Base-by-base conservation (phyloP, 2,888 invertebrate genomes). In the Charanyca ferruginea region DNA sequence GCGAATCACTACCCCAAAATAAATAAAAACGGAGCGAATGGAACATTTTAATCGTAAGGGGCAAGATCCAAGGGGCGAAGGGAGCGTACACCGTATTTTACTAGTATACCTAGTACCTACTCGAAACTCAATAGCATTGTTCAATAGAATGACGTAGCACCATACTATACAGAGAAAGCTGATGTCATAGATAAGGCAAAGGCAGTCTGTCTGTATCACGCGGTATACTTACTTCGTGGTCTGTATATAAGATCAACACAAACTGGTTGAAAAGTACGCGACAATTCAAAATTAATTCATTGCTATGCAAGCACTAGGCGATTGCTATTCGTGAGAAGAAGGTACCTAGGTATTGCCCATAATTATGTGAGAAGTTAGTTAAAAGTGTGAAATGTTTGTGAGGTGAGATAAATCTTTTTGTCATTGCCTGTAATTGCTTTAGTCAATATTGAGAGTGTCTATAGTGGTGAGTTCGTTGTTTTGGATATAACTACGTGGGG, bases 101-200 rank as follows among this genome's bases (percentile, higher is more conserved):
- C 32, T 52, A 61, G 52, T 49, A 25, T 48, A n/a, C n/a, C n/a
- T n/a, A n/a, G n/a, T n/a, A n/a, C n/a, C n/a, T n/a, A 32, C 28
- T 25, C 48, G 11, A 22, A 38, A 51, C 49, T 73, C 72, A 61
- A 73, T 62, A 22, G 68, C 70, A 58, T 76, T 74, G 59, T 70
- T 76, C 59, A 58, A 45, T 38, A 49, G 42, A 25, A 44, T 73
- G 74, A 73, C 63, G 55, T 53, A 23, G 18, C 7, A 8, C 9
- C 47, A 44, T 58, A 8, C 9, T 44, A 44, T 58, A 49, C 45
- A 54, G 60, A 44, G 63, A 73, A 73, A 68, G 13, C 57, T 73
- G 63, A 73, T 64, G 77, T 68, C 73, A 77, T 59, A 60, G 55
- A 49, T 66, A 55, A 66, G 47, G 20, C 25, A 23, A 2, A 52